Percentiles rank a stretch among this genome's conserved stretches.
Conservation (phyloP, 2,113 vertebrate genomes). For the Poeciliopsis turrubarensis region DNA sequence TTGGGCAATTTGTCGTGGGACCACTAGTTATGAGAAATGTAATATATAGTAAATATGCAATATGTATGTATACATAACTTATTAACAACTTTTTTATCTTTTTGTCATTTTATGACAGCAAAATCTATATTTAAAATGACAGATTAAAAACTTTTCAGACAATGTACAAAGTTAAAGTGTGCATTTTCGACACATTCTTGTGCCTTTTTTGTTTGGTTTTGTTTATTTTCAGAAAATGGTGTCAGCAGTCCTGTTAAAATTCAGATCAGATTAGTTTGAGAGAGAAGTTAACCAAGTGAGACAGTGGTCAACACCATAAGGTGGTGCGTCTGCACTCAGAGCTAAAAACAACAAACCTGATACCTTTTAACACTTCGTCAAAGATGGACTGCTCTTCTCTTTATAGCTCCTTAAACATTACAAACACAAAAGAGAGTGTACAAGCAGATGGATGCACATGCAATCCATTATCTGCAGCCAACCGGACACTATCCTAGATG, state of each 20-base stretch:
- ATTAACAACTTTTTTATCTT: not conserved
- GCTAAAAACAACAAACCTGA: conserved; percentile 50
- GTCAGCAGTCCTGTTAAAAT: not conserved
- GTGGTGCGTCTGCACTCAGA: conserved; percentile 1
- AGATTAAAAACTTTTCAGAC: too few relatives aligned
- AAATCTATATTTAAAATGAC: not conserved
- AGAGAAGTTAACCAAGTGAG: not conserved
- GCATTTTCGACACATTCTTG: too few relatives aligned
- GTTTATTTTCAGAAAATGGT: not conserved
- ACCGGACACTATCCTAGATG: conserved; percentile 7
- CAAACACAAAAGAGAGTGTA: conserved; percentile 19
- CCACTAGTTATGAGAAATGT: not conserved
- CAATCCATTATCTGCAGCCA: not conserved
- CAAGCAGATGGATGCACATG: conserved; percentile 2
- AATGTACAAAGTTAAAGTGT: not conserved
- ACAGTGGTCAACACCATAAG: not conserved
- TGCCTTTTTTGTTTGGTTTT: not conserved
- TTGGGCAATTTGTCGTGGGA: not conserved
- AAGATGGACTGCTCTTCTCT: conserved; percentile 43
- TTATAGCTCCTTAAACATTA: conserved; percentile 38
- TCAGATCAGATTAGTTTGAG: not conserved
- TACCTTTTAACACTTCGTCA: conserved; percentile 45
- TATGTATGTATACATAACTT: not conserved
- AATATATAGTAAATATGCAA: not conserved
- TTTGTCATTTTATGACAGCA: not conserved